Evolutionary conservation across 2,888 invertebrate genomes (phyloP), one percentile per base, ranked within the genome.

Genomic region (Aporophyla lueneburgensis): DNA sequence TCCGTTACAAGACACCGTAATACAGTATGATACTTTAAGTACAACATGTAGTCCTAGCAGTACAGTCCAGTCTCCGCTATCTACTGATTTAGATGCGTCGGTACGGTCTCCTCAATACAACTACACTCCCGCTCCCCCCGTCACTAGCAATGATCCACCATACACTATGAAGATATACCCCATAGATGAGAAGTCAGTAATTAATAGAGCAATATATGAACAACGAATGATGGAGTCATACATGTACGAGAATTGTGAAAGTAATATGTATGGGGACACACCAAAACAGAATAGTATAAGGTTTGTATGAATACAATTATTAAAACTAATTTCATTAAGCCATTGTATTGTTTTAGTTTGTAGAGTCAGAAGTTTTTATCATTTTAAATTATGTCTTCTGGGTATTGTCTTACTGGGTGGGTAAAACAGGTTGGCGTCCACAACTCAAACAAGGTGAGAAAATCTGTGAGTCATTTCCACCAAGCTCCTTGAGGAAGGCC

Each of bases 31-130:
- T 76, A 92, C 92, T 0, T 85, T 95, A 56, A 96, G 96, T 87
- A 95, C 96, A 5, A 94, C 94, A 2, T 95, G 96, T 73, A 96
- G 96, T 81, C 96, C 96, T 0, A 94, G 94, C 72, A 96, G 96
- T 82, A 95, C 94, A 0, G 92, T 94, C 2, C 95, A 95, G 74
- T 95, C 96, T 7, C 95, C 96, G 0, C 70, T 93, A 27, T 93
- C 92, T 46, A 92, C 91, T 16, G 96, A 96, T 6, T 62, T 94
- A 40, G 96, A 96, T 0, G 87, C 92, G 2, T 94, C 95, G 0
- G 81, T 95, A 61, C 93, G 92, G 71, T 94, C 95, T 56, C 81
- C 83, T 5, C 81, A 74, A 12, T 84, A 84, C 61, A 75, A 74
- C 69, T 84, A 85, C 73, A 93, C 1, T 91, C 79, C 82, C 0